Evolutionary conservation across 2,888 invertebrate species (phyloP).

Genomic region (Proisotoma minuta): DNA sequence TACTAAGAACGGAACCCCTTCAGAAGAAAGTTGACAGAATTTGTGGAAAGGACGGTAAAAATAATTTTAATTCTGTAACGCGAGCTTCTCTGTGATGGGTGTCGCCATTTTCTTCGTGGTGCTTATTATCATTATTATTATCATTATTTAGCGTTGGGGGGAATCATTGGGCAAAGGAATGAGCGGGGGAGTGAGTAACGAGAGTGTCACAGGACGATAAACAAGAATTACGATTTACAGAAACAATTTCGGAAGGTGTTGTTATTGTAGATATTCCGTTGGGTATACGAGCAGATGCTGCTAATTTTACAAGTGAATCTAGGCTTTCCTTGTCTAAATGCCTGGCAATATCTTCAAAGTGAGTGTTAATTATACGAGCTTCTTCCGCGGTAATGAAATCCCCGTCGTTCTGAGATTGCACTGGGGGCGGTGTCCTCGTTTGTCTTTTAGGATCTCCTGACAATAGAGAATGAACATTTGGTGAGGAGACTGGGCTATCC

Average conservation of each 20-base stretch:
- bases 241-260: constrained; percentile 8
- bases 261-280: constrained; percentile 25
- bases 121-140: background rate
- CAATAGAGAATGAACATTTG: constrained; percentile 59
- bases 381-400: constrained; percentile 34
- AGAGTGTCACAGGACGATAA: constrained; percentile 19
- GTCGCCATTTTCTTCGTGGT: background rate
- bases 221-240: constrained; percentile 14
- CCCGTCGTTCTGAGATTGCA: constrained; percentile 15
- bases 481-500: constrained; percentile 63
- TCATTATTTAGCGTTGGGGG: background rate
- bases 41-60: background rate
- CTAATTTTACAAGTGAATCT: constrained; percentile 44
- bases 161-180: constrained; percentile 31
- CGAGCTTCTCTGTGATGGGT: background rate
- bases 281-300: constrained; percentile 37
- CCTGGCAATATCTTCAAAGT: constrained; percentile 46
- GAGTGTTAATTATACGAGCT: constrained; percentile 39
- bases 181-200: constrained; percentile 19
- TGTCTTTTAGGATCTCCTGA: constrained; percentile 54
- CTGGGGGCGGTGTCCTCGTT: constrained; percentile 44
- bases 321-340: constrained; percentile 45
- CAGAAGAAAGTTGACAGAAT: background rate
- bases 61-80: background rate
- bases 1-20: background rate